Evolutionary conservation across 2,888 invertebrate species (phyloP), one percentile per base, ranked within the genome.

Genomic region (Cerceris rybyensis): DNA sequence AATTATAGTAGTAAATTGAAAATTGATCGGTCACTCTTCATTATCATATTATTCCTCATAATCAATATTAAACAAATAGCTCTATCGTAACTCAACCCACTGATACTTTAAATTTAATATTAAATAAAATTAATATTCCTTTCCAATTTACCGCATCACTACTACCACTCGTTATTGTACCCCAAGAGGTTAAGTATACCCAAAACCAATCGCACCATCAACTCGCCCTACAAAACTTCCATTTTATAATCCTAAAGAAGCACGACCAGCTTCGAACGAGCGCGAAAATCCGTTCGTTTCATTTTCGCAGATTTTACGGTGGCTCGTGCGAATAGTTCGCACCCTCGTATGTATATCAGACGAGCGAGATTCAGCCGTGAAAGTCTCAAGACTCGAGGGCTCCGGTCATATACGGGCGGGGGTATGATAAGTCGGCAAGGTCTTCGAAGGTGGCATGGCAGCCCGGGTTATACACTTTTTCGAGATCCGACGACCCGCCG

Each of bases 401-500:
- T 11, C 17, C 58, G 41, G 58, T 16, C 39, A 57, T 57, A 57
- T 28, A 17, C 7, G 70, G 4, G 28, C 28, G 28, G 28, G 43
- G 39, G 6, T 43, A 41, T 43, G 61, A 61, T 69, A 55, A 49
- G 59, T 68, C 49, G 59, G 28, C 9, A 58, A 66, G 39, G 49
- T 42, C 16, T 17, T 58, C 46, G 43, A 54, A 13, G 39, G 6
- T 57, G 11, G 54, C 14, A 63, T 13, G 39, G 49, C n/a, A 61
- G 7, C 8, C 8, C 46, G 57, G 46, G 55, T 58, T 69, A 70
- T 39, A 55, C 57, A 57, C 55, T 70, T 66, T 49, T 60, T 11
- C 55, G 57, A 65, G 60, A 55, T 70, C 59, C 64, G 70, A 70
- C 70, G 64, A 70, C 54, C 60, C 46, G 60, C 66, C 28, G 63